Evolutionary conservation across 2,797 vertebrate genomes (phyloP), one percentile per base, ranked within the genome.

Genomic region (Melanotaenia boesemani): DNA sequence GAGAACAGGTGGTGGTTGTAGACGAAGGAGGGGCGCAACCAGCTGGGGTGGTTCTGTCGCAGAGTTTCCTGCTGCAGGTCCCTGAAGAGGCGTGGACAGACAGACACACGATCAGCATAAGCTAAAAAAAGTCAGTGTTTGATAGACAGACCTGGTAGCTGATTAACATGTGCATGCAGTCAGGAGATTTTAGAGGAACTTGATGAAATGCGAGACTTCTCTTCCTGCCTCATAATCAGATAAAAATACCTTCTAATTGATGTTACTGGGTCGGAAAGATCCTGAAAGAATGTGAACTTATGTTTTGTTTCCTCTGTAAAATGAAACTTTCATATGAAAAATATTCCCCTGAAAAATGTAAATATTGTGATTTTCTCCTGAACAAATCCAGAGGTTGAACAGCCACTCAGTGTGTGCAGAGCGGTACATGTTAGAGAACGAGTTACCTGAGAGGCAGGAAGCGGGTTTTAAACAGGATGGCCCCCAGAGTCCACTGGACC

Each of bases 1-100:
- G 97, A 96, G 85, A 98, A 96, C 70, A 98, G 95, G 94, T 96
- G 97, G 93, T 97, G 97, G 92, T 98, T 97, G 92, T 97, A 96
- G 83, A 98, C 95, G n/a, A 98, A 98, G 36, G 97, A 96, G 65
- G 96, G 94, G 52, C 96, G 95, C 86, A 96, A 89, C 97, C 96
- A 97, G 91, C 93, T 91, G 61, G 91, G n/a, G 5, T 96, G 97
- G 54, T 75, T 90, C 83, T 95, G 95, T 11, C 95, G 94, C 79
- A 95, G 39, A 7, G 90, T 91, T 76, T 97, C 97, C 90, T 95
- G 96, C 73, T 95, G 96, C 71, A 96, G 94, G 92, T 97, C 97
- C 95, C 97, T 98, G 86, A 52, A 50, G 39, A 7, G n/a, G 28
- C n/a, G 20, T 34, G 10, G 57, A 22, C 59, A 50, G 11, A 15